Conservation (phyloP, 1,140 invertebrate species). For the Drosophila insularis region DNA sequence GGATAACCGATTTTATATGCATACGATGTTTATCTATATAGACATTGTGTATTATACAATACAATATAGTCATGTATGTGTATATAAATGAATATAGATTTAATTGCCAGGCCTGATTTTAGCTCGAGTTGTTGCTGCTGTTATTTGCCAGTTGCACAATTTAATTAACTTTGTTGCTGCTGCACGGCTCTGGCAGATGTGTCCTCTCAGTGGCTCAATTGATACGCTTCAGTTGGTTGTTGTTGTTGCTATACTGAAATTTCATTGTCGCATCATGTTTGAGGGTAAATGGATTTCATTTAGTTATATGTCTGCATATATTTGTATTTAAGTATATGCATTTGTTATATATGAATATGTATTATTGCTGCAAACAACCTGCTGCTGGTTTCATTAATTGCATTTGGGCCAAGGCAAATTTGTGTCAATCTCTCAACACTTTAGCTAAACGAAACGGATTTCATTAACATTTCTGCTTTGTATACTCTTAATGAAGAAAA, state of each 20-base stretch:
- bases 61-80: background rate
- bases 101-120: conserved; percentile 43
- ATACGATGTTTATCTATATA: background rate
- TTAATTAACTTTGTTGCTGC: conserved; percentile 73
- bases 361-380: conserved; percentile 14
- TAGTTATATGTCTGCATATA: conserved; percentile 27
- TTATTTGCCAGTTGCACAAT: conserved; percentile 53
- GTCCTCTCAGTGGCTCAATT: conserved; percentile 38
- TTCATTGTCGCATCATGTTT: conserved; percentile 50
- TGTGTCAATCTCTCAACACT: conserved; percentile 10
- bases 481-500: too few relatives aligned
- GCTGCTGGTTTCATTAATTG: conserved; percentile 26
- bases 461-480: background rate
- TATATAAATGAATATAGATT: conserved; percentile 55
- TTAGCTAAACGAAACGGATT: background rate
- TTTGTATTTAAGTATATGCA: background rate
- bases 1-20: conserved; percentile 11
- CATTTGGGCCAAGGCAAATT: conserved; percentile 16
- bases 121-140: conserved; percentile 18
- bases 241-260: conserved; percentile 38
- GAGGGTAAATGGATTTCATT: conserved; percentile 31
- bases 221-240: conserved; percentile 5
- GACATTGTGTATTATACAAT: background rate
- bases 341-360: background rate
- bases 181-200: conserved; percentile 40